Percentiles rank a stretch among this genome's conserved stretches.
These are phyloP conservation scores for Alloscopus bannaensis DNA, from an alignment of 2,888 invertebrate species.

Conservation along the genomic window DNA sequence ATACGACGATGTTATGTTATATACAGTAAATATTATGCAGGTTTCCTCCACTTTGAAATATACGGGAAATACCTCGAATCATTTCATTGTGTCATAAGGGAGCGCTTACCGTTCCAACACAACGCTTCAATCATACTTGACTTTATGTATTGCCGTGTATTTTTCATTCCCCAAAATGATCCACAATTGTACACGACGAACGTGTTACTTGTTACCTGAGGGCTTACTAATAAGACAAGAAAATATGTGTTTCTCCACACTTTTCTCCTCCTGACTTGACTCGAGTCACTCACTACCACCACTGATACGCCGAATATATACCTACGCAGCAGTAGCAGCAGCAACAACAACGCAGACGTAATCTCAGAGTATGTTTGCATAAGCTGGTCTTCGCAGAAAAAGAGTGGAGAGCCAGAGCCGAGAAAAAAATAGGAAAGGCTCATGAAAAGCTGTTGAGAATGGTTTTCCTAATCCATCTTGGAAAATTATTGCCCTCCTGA, in stretches of 20 bases:
- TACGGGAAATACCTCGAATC: too few species aligned
- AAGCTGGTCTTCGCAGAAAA: constrained; percentile 10
- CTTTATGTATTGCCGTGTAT: background rate
- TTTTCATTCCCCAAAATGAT: background rate
- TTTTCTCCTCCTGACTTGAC: background rate
- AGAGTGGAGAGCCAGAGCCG: constrained; percentile 26
- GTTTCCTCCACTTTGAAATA: too few species aligned
- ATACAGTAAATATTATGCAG: too few species aligned
- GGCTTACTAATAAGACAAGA: constrained; percentile 41
- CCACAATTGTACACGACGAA: too few species aligned
- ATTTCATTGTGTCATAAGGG: too few species aligned
- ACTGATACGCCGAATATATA: too few species aligned
- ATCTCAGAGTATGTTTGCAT: constrained; percentile 53
- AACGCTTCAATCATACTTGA: constrained; percentile 6
- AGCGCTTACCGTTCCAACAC: background rate
- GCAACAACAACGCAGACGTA: too few species aligned
- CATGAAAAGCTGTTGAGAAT: constrained; percentile 51
- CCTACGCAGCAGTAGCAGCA: too few species aligned
- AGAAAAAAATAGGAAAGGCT: background rate
- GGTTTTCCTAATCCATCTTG: constrained; percentile 60
- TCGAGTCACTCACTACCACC: too few species aligned
- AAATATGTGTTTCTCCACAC: constrained; percentile 21
- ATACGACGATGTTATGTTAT: too few species aligned
- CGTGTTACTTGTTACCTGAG: constrained; percentile 42
- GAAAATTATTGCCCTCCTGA: constrained; percentile 62